phyloP scores from a whole-genome alignment of 2,113 vertebrate genomes.

The Murina feae region DNA sequence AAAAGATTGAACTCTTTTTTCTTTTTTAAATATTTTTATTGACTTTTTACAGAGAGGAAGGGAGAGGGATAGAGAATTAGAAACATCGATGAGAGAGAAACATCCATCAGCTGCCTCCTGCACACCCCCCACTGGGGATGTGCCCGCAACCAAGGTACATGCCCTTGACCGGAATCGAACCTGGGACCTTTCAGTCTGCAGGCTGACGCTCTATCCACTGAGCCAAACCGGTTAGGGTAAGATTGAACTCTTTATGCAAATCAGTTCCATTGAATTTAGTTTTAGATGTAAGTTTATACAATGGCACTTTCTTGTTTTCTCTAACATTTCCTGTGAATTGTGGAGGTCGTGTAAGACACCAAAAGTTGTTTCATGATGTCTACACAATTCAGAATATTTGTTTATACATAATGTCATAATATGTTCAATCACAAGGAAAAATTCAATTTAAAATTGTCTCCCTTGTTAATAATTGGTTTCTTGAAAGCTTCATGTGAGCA shows the following conservation, averaged over 20 bases:
- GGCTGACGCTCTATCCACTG: too few relatives aligned
- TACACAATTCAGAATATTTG: background rate
- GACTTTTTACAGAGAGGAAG: too few relatives aligned
- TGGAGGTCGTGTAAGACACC: background rate
- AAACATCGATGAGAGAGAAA: too few relatives aligned
- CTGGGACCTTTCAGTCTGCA: too few relatives aligned
- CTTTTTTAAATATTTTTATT: too few relatives aligned
- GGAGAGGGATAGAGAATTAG: too few relatives aligned
- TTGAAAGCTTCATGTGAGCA: background rate
- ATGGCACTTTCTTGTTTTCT: background rate
- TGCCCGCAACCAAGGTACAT: too few relatives aligned
- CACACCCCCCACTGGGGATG: too few relatives aligned
- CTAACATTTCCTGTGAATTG: background rate
- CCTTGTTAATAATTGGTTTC: background rate
- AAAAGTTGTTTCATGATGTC: background rate
- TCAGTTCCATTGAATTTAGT: background rate
- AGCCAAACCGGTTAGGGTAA: too few relatives aligned
- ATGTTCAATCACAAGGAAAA: background rate
- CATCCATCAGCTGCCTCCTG: too few relatives aligned
- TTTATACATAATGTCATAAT: background rate
- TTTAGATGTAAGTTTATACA: background rate
- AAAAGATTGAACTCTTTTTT: conserved; percentile 1
- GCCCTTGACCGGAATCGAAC: too few relatives aligned
- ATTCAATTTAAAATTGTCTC: background rate
- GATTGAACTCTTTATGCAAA: background rate